Conservation (phyloP, 2,113 vertebrate species). For the Callipepla californica region DNA sequence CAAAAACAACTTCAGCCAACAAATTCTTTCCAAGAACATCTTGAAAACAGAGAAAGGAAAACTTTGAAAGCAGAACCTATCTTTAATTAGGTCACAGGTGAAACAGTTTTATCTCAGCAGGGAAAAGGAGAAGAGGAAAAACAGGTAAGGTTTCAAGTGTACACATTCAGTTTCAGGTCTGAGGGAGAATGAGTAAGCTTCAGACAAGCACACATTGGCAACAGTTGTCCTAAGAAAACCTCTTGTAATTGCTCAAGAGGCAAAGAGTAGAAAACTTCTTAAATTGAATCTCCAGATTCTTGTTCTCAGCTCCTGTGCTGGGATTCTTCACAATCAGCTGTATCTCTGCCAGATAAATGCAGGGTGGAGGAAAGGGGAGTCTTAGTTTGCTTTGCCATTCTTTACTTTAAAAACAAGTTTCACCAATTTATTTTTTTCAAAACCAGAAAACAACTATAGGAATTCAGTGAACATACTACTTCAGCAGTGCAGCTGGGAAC, state of each 20-base stretch:
- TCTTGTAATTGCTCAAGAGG: not conserved
- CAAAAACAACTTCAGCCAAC: not conserved
- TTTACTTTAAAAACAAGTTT: not conserved
- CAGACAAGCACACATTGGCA: not conserved
- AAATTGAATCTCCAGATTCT: not conserved
- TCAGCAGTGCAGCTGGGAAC: not conserved
- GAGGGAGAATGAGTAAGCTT: not conserved
- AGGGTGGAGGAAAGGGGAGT: rapidly evolving
- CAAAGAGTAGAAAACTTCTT: not conserved
- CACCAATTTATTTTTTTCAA: not conserved
- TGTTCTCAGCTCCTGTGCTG: not conserved
- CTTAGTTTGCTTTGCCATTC: not conserved
- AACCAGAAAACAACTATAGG: not conserved
- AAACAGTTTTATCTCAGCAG: not conserved
- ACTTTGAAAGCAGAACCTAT: not conserved
- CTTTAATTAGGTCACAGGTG: not conserved
- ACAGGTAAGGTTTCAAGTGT: not conserved
- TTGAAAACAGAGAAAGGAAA: not conserved
- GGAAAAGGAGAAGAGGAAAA: not conserved
- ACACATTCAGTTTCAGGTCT: not conserved
- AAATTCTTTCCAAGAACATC: not conserved
- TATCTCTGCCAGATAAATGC: not conserved
- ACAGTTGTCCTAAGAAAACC: not conserved
- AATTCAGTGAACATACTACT: not conserved
- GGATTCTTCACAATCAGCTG: not conserved